Evolutionary conservation across 2,113 vertebrate species (phyloP).

Genomic region (Sorex fumeus): DNA sequence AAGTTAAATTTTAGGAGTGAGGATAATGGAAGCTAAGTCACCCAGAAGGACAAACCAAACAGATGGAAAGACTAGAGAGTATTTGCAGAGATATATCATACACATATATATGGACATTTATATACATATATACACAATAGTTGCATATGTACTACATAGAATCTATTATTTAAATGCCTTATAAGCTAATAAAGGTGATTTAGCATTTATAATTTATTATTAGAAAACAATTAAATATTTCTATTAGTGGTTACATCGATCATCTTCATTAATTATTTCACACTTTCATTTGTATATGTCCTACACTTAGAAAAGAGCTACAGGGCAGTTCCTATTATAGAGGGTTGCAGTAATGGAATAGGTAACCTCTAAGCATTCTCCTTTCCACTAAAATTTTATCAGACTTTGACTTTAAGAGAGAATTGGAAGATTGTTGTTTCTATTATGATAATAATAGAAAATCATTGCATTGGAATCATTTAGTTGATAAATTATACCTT

Average conservation of each 20-base stretch:
- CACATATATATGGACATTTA: too few species aligned
- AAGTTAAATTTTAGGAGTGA: slow-evolving; percentile 46
- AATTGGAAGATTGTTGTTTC: background rate
- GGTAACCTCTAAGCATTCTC: background rate
- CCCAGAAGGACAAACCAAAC: slow-evolving; percentile 11
- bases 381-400: background rate
- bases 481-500: too few species aligned
- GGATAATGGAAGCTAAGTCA: slow-evolving; percentile 58
- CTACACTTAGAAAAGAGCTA: too few species aligned
- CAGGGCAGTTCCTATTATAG: too few species aligned
- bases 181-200: background rate
- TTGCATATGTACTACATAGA: background rate
- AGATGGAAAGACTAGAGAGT: slow-evolving; percentile 18
- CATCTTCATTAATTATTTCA: background rate
- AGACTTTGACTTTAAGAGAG: background rate
- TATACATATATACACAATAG: background rate
- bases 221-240: background rate
- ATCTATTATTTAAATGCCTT: background rate
- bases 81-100: slow-evolving; percentile 15
- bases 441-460: background rate
- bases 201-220: background rate
- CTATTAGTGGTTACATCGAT: background rate
- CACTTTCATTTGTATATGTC: background rate
- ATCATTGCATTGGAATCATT: too few species aligned
- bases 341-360: background rate